These are phyloP conservation scores for Diploscapter pachys DNA, from an alignment of 1,140 invertebrate species.

Conservation along the genomic window DNA sequence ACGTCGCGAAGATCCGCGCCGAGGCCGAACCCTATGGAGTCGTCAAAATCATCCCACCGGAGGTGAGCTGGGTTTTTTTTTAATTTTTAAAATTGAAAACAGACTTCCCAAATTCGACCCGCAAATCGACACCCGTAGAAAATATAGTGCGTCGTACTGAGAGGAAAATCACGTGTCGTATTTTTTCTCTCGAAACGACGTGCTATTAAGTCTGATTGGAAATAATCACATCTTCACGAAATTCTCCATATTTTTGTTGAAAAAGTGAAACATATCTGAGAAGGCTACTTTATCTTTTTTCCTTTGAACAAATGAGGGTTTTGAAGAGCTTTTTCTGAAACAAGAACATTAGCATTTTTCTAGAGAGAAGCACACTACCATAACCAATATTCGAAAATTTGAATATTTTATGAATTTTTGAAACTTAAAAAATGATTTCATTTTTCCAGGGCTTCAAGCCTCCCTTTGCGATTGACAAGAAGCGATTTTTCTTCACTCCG, in stretches of 20 bases:
- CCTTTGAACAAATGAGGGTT: too few species aligned
- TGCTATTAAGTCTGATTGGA: too few species aligned
- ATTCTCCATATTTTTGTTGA: too few species aligned
- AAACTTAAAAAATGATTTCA: not conserved
- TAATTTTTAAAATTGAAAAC: not conserved
- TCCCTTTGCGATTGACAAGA: constrained; percentile 94
- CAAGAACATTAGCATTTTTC: not conserved
- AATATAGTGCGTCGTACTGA: too few species aligned
- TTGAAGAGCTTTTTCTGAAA: not conserved
- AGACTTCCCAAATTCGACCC: too few species aligned
- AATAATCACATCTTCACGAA: too few species aligned
- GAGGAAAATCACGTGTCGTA: too few species aligned
- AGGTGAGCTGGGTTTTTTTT: constrained; percentile 64
- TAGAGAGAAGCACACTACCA: not conserved
- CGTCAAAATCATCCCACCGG: constrained; percentile 87
- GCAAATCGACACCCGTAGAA: too few species aligned
- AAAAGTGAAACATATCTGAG: too few species aligned
- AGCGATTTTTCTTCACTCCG: constrained; percentile 83
- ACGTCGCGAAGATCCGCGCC: constrained; percentile 84
- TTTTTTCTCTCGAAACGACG: too few species aligned
- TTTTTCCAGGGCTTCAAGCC: constrained; percentile 84
- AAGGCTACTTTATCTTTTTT: too few species aligned
- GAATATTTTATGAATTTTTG: not conserved
- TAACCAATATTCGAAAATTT: not conserved
- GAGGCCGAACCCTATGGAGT: constrained; percentile 84